A percentile compares a stretch with the other conserved stretches of the same genome.
Conservation (phyloP, 2,888 invertebrate genomes). For the Colletes collaris region DNA sequence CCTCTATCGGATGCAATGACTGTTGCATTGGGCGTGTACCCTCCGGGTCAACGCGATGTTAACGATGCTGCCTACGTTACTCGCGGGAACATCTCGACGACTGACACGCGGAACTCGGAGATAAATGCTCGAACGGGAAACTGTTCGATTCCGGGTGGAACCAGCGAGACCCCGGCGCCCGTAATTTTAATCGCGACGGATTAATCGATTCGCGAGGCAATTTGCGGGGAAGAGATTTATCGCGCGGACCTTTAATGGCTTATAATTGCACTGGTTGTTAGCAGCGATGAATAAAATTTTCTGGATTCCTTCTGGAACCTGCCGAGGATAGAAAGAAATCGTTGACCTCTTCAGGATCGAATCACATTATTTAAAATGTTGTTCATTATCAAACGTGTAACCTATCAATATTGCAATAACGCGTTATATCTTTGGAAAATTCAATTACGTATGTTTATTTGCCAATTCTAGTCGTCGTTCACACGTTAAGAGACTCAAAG, state of each 20-base stretch:
- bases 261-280: too few relatives aligned
- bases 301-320: too few relatives aligned
- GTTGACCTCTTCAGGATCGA: too few relatives aligned
- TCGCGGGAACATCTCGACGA: conserved; percentile 35
- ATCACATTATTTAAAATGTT: too few relatives aligned
- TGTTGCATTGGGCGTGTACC: conserved; percentile 38
- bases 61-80: conserved; percentile 52
- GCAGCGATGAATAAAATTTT: too few relatives aligned
- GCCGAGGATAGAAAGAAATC: too few relatives aligned
- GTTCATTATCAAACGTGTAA: too few relatives aligned
- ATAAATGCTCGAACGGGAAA: conserved; percentile 25
- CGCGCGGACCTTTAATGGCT: neutral
- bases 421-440: too few relatives aligned
- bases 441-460: too few relatives aligned
- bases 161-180: neutral
- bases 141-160: conserved; percentile 28
- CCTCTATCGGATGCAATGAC: conserved; percentile 52
- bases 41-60: conserved; percentile 55
- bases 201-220: neutral
- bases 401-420: too few relatives aligned
- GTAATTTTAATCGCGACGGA: neutral
- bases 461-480: too few relatives aligned
- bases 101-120: conserved; percentile 37
- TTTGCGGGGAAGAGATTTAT: neutral
- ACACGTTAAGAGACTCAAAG: too few relatives aligned